A percentile compares a stretch with the other conserved stretches of the same genome.
Conservation (phyloP, 2,797 vertebrate species). For the Sarcoramphus papa region DNA sequence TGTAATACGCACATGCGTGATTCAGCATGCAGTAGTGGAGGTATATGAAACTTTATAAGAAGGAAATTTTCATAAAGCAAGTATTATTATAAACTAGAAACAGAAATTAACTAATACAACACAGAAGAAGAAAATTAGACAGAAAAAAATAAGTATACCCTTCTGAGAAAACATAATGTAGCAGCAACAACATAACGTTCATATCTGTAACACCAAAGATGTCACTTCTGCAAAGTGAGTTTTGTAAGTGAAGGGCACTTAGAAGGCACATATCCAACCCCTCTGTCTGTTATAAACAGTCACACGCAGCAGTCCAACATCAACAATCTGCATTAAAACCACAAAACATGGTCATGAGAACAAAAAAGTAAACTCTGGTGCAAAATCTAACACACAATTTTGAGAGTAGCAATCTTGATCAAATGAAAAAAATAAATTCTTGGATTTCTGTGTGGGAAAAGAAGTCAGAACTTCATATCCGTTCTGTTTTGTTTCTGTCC, state of each 20-base stretch:
- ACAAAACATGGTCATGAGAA: neutral
- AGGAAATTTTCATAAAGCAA: neutral
- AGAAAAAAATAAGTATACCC: neutral
- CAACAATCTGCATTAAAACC: neutral
- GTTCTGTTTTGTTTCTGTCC: neutral
- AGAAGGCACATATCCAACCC: neutral
- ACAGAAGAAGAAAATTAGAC: neutral
- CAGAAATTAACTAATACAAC: neutral
- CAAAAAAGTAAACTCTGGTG: neutral
- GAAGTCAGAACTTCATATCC: neutral
- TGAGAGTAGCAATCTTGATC: neutral
- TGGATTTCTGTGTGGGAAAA: neutral
- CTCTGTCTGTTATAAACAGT: neutral
- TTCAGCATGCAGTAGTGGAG: neutral
- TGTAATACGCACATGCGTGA: neutral
- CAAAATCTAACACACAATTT: neutral
- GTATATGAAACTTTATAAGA: neutral
- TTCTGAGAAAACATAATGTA: neutral
- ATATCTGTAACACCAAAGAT: neutral
- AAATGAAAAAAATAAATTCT: neutral
- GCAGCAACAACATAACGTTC: neutral
- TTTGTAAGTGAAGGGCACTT: slow-evolving; percentile 24
- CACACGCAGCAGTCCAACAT: neutral
- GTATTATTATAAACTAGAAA: neutral
- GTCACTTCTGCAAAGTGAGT: slow-evolving; percentile 1